Base-by-base conservation (phyloP, 2,888 invertebrate genomes). In the Ophion ventricosus region DNA sequence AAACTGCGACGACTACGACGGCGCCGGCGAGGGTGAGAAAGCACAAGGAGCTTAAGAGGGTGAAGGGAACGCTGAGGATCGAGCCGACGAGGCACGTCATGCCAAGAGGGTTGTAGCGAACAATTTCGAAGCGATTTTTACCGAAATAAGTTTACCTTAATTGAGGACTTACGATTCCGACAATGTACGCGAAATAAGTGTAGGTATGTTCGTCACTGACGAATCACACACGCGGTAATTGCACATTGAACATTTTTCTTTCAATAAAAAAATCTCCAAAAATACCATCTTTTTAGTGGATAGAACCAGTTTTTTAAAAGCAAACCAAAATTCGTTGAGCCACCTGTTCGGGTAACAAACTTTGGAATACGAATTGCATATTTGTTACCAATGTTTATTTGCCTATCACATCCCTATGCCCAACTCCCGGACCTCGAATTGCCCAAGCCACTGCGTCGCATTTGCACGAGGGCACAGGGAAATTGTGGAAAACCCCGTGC, bases 101-200 rank as follows among this genome's bases (percentile, higher is more conserved):
- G 63, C 61, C 70, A 75, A 72, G 83, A 82, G 86, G 87, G 86
- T 84, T 86, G 89, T 87, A 86, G 86, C 87, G 87, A 91, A 87
- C 88, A 89, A 91, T 91, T 90, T 89, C 88, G 90, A 91, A 91
- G 87, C 89, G 89, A 90, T 91, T 90, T 91, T 89, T 88, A 87
- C 87, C 87, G 83, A 89, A 90, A 88, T 88, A 90, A 89, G 90
- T 90, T 91, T 89, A 89, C 90, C 87, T 91, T 91, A 92, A 92
- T 91, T 89, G 90, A 88, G 87, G 87, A 87, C 88, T 91, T 89
- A 87, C 43, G 40, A 81, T 67, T 74, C 81, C 54, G 59, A 74
- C 66, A 76, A 25, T 56, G 57, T 63, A 61, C 35, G 25, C 20
- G 23, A 49, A 75, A 11, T 76, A 57, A 20, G 20, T 70, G 26